Base-by-base conservation (phyloP, 1,140 invertebrate species). In the Drosophila watanabei region DNA sequence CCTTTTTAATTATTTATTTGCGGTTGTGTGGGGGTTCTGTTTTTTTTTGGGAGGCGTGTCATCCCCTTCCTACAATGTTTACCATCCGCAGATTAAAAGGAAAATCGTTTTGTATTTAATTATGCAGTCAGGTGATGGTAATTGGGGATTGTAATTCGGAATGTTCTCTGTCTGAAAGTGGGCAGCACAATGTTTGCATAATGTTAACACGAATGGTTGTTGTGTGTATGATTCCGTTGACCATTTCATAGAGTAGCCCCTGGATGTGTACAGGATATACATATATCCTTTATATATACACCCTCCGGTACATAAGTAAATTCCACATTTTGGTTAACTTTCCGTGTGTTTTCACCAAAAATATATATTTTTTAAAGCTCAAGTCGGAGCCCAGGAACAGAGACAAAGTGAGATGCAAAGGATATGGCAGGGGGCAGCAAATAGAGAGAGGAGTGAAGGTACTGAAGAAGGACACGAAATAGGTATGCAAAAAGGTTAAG, bases 1-100 rank as follows among this genome's bases (percentile, higher is more conserved):
- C 86, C 75, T 76, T 88, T 89, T 89, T 89, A 89, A 89, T 89
- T 89, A 89, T 89, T 89, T 90, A 89, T 90, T 68, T 82, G 86
- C 79, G 84, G 81, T 72, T 83, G 65, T 54, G 20, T 43, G 18
- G 37, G 52, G 14, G n/a, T 13, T 43, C 39, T 13, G 16, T 52
- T 32, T 52, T 37, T 16, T 56, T 37, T 16, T 5, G 32, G 57
- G 43, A 24, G 54, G 71, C 48, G 35, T 62, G 71, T 73, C 35
- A 24, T 45, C 58, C 46, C 32, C 51, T 48, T 54, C 46, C 48
- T 20, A 9, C 18, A 24, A 18, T 62, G 63, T 69, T 33, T 32
- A 28, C 54, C 54, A 73, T 73, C 58, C 49, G 82, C 82, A 81
- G 80, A 89, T 88, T 88, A 89, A 89, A 75, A 84, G 75, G 85